Conservation (phyloP, 1,140 invertebrate species). For the Drosophila pallidifrons region DNA sequence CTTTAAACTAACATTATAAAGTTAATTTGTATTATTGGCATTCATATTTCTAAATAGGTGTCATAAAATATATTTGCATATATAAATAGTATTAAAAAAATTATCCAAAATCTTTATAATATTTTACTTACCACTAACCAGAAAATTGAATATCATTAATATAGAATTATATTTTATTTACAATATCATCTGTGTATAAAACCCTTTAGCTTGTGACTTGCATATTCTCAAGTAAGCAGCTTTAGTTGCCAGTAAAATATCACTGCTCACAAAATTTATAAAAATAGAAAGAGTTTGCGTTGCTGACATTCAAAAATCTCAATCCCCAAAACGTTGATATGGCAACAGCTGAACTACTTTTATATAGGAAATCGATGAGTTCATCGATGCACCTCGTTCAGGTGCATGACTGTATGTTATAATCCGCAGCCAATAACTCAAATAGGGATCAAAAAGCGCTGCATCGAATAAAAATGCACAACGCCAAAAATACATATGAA, state of each 20-base stretch:
- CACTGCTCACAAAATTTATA: slow-evolving; percentile 38
- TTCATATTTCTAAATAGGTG: too few relatives aligned
- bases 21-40: too few relatives aligned
- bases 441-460: slow-evolving; percentile 15
- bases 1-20: too few relatives aligned
- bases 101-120: too few relatives aligned
- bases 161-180: too few relatives aligned
- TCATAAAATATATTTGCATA: too few relatives aligned
- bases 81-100: too few relatives aligned
- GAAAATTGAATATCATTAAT: too few relatives aligned
- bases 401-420: slow-evolving; percentile 64
- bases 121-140: too few relatives aligned
- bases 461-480: slow-evolving; percentile 58
- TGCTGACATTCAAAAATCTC: slow-evolving; percentile 76
- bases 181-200: not conserved
- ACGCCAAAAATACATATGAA: slow-evolving; percentile 38
- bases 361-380: not conserved
- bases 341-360: slow-evolving; percentile 50
- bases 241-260: slow-evolving; percentile 22
- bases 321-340: slow-evolving; percentile 72
- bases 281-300: slow-evolving; percentile 60
- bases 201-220: slow-evolving; percentile 43
- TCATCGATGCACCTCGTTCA: too few relatives aligned
- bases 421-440: slow-evolving; percentile 52
- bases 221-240: slow-evolving; percentile 54